Conservation (phyloP, 2,888 invertebrate species). For the Ornithoptera priamus region DNA sequence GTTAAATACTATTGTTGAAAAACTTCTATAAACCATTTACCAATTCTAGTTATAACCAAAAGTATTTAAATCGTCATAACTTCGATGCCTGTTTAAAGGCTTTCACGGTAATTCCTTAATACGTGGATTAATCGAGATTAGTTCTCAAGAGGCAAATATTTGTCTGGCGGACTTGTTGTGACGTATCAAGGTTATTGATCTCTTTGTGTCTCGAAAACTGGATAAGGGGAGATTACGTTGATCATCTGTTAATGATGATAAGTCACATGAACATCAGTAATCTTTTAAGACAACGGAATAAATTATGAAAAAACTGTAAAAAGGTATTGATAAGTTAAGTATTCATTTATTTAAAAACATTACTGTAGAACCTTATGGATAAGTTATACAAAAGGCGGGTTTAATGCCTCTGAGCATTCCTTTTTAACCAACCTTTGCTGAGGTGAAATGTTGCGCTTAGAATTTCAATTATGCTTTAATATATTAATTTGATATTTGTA, state of each 20-base stretch:
- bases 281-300: background rate
- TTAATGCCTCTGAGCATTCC: no score
- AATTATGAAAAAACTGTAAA: background rate
- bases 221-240: background rate
- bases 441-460: no score
- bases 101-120: conserved; percentile 41
- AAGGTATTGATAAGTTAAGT: background rate
- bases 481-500: no score
- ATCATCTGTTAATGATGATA: background rate
- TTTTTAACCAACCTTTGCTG: no score
- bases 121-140: conserved; percentile 35
- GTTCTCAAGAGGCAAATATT: conserved; percentile 37
- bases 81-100: conserved; percentile 35
- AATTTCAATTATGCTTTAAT: no score
- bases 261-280: background rate
- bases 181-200: conserved; percentile 29
- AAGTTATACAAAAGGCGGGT: no score
- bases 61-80: conserved; percentile 31
- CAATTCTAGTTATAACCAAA: conserved; percentile 3
- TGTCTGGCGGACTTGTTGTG: conserved; percentile 34
- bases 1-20: background rate
- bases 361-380: no score
- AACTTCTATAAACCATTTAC: background rate
- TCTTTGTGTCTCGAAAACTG: conserved; percentile 8
- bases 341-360: no score